phyloP scores from a whole-genome alignment of 2,797 vertebrate genomes.

The Clamator glandarius region DNA sequence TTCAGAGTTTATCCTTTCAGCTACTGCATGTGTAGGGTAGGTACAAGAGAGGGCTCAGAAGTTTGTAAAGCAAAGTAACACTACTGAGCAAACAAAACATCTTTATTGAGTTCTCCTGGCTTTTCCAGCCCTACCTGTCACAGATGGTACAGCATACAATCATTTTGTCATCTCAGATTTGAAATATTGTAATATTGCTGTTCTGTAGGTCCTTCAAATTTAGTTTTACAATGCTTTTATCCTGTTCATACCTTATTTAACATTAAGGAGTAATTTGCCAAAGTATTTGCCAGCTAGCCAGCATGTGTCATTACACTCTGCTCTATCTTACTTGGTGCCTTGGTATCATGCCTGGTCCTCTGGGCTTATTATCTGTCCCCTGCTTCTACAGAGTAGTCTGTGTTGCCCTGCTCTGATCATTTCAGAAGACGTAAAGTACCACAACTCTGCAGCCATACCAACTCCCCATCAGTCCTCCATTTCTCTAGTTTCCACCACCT shows the following conservation, averaged over 20 bases:
- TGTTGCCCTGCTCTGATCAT: not conserved
- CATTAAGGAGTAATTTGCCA: not conserved
- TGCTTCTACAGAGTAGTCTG: not conserved
- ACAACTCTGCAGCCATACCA: not conserved
- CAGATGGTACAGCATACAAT: not conserved
- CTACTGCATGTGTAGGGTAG: not conserved
- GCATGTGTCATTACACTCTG: rapidly evolving
- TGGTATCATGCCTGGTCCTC: not conserved
- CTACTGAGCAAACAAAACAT: not conserved
- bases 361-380: rapidly evolving
- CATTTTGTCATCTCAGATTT: not conserved
- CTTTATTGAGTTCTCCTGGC: not conserved
- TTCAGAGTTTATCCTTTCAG: constrained; percentile 5
- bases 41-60: not conserved
- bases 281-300: not conserved
- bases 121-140: not conserved
- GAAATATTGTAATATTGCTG: not conserved
- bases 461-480: not conserved
- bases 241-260: not conserved
- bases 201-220: not conserved
- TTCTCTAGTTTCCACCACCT: not conserved
- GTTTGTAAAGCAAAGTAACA: not conserved
- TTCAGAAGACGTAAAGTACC: not conserved
- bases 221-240: not conserved
- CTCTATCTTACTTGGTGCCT: not conserved